Conservation (phyloP, 2,797 vertebrate genomes). For the Sebastes reedi region DNA sequence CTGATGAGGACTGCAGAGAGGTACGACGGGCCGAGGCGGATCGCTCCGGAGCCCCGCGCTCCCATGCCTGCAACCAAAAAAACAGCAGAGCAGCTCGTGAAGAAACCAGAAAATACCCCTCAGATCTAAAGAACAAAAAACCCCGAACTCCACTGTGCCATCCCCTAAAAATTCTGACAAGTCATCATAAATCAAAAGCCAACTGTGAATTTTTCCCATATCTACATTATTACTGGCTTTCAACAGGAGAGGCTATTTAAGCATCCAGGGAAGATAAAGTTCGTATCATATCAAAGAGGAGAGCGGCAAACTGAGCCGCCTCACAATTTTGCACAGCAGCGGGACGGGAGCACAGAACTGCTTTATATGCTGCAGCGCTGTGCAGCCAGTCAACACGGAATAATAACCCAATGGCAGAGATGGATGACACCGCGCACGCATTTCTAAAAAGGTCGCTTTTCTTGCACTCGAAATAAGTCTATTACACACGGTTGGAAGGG, state of each 20-base stretch:
- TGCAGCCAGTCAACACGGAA: constrained; percentile 82
- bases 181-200: constrained; percentile 68
- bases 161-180: constrained; percentile 49
- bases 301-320: constrained; percentile 45
- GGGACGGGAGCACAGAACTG: constrained; percentile 61
- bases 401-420: constrained; percentile 84
- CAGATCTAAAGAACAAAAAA: constrained; percentile 32
- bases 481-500: constrained; percentile 63
- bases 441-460: constrained; percentile 81
- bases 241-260: constrained; percentile 70
- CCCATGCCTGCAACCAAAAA: constrained; percentile 88
- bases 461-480: constrained; percentile 65
- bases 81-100: constrained; percentile 40
- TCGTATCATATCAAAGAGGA: constrained; percentile 65
- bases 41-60: constrained; percentile 86
- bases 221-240: constrained; percentile 73
- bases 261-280: constrained; percentile 64
- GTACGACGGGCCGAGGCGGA: constrained; percentile 52
- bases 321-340: constrained; percentile 64
- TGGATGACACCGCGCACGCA: constrained; percentile 71
- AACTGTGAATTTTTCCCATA: constrained; percentile 45
- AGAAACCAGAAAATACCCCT: constrained; percentile 32
- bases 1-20: constrained; percentile 76
- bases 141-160: constrained; percentile 2
- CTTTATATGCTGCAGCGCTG: constrained; percentile 77